Base-by-base conservation (phyloP, 2,888 invertebrate species). In the Sturmia bella region DNA sequence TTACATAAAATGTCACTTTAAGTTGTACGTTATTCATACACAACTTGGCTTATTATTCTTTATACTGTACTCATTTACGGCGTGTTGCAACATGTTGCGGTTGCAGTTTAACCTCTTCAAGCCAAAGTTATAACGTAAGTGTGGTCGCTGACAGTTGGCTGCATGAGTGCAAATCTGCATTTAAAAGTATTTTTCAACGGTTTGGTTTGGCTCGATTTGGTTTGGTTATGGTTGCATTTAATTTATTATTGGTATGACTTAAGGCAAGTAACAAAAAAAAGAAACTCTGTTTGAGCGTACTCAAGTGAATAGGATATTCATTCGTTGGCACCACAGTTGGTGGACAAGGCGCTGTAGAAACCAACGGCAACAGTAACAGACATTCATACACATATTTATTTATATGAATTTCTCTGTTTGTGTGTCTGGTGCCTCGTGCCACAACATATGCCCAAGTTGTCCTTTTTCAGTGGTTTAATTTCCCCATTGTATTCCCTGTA, bases 31-130 rank as follows among this genome's bases (percentile, higher is more conserved):
- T n/a, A n/a, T n/a, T n/a, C n/a, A n/a, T 63, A 39, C 27, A 27
- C 7, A 32, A 9, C 9, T 32, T 7, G 32, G 7, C 39, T 56
- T 56, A 19, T n/a, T 69, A 1, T 63, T 56, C 7, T 5, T 50
- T 77, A n/a, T 27, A 56, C 13, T 56, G 48, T n/a, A 4, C 52
- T 6, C 17, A 37, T 19, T 45, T 57, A 37, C 52, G 19, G 43
- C 45, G 24, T 41, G 74, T 74, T 82, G 63, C 81, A 82, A 78
- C 81, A 70, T 82, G 81, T 82, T 82, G 81, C 39, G 78, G 81
- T 82, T 82, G 78, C 64, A 70, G 19, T 69, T 32, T 78, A 45
- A 70, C 63, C 75, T 72, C 56, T 72, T 64, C 37, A 32, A 68
- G 41, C 12, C 41, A 54, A 32, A 59, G 41, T 21, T 50, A 43